Evolutionary conservation across 2,113 vertebrate genomes (phyloP), one percentile per base, ranked within the genome.

Genomic region (Shinisaurus crocodilurus): DNA sequence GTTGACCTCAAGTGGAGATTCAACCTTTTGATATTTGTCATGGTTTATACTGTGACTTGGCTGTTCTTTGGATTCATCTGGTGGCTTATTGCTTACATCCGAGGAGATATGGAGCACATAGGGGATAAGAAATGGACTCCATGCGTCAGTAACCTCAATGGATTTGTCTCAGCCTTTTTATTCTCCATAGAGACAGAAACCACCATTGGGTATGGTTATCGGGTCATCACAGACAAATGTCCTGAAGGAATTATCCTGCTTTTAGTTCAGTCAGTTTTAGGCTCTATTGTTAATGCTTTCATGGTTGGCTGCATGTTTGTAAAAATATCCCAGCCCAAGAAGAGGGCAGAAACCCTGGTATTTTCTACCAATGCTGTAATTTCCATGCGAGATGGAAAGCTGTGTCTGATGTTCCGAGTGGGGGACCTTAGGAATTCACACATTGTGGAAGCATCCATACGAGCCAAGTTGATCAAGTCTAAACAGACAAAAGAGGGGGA

Each of bases 221-320:
- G 99, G 88, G 99, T 99, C 93, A 99, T 99, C 97, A 99, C 99
- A 16, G 99, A 99, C 98, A 97, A 99, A 96, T 99, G 99, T 96
- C 99, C 98, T 0, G 99, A 99, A 97, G 99, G 99, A 34, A 99
- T 99, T 79, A 91, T 99, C 81, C 98, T 99, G 93, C 98, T 99
- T 94, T 95, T 99, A 95, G 96, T 99, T 91, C 99, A 99, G 95
- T 99, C 99, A 1, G 99, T 99, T 96, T 95, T 99, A 98, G 99
- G 99, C 69, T 99, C 99, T 91, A 99, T 99, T 65, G 99, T 99
- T 90, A 99, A 99, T 40, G 99, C 99, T 85, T 99, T 99, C 97
- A 99, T 99, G 99, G 99, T 99, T 96, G 99, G 99, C 76, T 99
- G 99, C 96, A 99, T 99, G 99, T 99, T 99, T 96, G 99, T 99